Evolutionary conservation across 2,113 vertebrate genomes (phyloP).

Genomic region (Gadus chalcogrammus): DNA sequence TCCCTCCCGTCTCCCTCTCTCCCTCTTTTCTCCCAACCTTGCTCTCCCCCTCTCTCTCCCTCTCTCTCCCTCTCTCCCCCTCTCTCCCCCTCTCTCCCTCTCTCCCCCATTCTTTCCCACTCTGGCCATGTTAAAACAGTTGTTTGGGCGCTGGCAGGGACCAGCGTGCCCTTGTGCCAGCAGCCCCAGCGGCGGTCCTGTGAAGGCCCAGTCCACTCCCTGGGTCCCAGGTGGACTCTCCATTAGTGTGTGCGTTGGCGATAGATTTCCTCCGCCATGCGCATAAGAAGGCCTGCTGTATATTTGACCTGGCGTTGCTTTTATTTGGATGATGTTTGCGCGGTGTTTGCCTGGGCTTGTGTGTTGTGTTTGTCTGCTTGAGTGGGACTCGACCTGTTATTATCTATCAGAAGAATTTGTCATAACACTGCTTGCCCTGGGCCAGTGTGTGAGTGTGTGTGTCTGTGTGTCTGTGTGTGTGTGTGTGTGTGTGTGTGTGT

Average conservation of each 20-base stretch:
- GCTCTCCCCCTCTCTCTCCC: background rate
- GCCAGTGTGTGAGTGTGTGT: slow-evolving; percentile 26
- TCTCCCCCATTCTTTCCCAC: slow-evolving; percentile 9
- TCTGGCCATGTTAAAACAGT: slow-evolving; percentile 42
- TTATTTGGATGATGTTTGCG: slow-evolving; percentile 25
- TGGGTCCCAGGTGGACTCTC: slow-evolving; percentile 51
- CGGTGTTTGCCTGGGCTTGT: slow-evolving; percentile 40
- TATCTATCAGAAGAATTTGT: slow-evolving; percentile 62
- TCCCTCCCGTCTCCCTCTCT: background rate
- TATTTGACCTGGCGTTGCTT: slow-evolving; percentile 19
- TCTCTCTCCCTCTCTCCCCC: slow-evolving; percentile 25
- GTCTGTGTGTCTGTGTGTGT: too few relatives aligned
- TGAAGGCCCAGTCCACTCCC: slow-evolving; percentile 61
- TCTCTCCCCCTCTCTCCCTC: slow-evolving; percentile 7
- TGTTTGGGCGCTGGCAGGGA: slow-evolving; percentile 53
- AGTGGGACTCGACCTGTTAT: slow-evolving; percentile 56
- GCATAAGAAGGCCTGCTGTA: slow-evolving; percentile 12
- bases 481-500: too few relatives aligned
- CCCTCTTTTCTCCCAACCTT: background rate
- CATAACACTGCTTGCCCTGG: slow-evolving; percentile 52
- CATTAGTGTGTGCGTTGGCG: slow-evolving; percentile 30
- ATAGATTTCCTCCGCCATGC: slow-evolving; percentile 38
- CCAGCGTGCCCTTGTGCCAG: slow-evolving; percentile 38
- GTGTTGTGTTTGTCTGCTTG: slow-evolving; percentile 37
- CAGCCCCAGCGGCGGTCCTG: slow-evolving; percentile 54